Evolutionary conservation across 2,888 invertebrate genomes (phyloP), one percentile per base, ranked within the genome.

Genomic region (Amaurobius ferox): DNA sequence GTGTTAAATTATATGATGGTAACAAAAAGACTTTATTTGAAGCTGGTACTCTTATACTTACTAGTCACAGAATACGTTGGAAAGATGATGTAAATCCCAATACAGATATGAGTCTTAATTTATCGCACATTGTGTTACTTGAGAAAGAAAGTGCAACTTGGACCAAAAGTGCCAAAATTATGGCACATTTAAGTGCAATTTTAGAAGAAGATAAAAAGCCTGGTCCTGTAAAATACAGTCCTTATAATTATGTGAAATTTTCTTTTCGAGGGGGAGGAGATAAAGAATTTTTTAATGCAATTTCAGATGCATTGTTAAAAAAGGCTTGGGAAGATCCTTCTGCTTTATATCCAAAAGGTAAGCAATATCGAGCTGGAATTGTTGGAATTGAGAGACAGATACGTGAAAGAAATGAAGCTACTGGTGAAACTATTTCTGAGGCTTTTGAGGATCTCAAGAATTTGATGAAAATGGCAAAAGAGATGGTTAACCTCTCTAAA

Each of bases 371-470:
- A 44, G 85, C 88, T 29, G 99, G 99, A 68, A 99, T 99, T 90
- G 95, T 96, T 64, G 99, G 99, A 0, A 99, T 99, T 89, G 99
- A 99, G 91, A 94, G 97, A 90, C 95, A 95, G 89, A 94, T 99
- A 87, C 95, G 97, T 90, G 96, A 97, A 90, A 96, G 96, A 90
- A 96, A 97, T 70, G 95, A 95, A 91, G 95, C 95, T 61, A 97
- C 98, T 0, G 97, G 98, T 92, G 94, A 96, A 90, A 97, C 96
- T 90, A 99, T 99, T 89, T 94, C 94, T 19, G 93, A 95, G 89
- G 99, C 99, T 0, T 99, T 99, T 92, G 95, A 98, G 92, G 99
- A 99, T 92, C 93, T 99, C 77, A 95, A 93, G 90, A 96, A 97
- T 90, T 93, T 99, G 1, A 99, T 99, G 96, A 94, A 94, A 29